A percentile compares a stretch with the other conserved stretches of the same genome.
These are phyloP conservation scores for Catamblyrhynchus diadema DNA, from an alignment of 2,797 vertebrate species.

Conservation along the genomic window DNA sequence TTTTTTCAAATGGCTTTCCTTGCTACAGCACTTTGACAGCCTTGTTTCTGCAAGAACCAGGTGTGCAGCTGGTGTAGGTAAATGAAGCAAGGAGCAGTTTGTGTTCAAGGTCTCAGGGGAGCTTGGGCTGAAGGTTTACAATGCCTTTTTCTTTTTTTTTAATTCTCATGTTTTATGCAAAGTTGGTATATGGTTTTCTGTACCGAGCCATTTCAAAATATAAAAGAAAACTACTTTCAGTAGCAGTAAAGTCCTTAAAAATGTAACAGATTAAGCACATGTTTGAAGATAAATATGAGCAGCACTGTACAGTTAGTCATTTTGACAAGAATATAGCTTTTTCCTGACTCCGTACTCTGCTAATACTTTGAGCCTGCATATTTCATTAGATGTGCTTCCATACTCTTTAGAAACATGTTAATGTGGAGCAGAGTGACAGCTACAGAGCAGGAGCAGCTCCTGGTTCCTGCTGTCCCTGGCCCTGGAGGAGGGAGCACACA, in stretches of 20 bases:
- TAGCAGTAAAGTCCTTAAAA: not conserved
- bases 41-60: not conserved
- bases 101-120: not conserved
- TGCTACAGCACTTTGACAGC: not conserved
- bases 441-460: not conserved
- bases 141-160: not conserved
- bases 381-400: conserved; percentile 12
- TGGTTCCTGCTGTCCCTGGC: not conserved
- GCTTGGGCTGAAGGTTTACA: not conserved
- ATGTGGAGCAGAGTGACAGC: not conserved
- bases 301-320: not conserved
- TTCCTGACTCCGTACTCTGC: not conserved
- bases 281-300: conserved; percentile 15
- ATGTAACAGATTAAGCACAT: conserved; percentile 1
- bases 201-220: not conserved
- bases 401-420: not conserved
- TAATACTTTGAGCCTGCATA: conserved; percentile 5
- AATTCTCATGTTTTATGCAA: not conserved
- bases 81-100: not conserved
- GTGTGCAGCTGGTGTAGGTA: not conserved
- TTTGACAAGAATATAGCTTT: conserved; percentile 36
- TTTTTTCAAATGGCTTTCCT: not conserved
- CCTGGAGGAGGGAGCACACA: not conserved
- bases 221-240: not conserved
- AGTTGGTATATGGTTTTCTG: not conserved